Percentiles rank a stretch among this genome's conserved stretches.
Conservation (phyloP, 2,113 vertebrate genomes). For the Rhizomys pruinosus region DNA sequence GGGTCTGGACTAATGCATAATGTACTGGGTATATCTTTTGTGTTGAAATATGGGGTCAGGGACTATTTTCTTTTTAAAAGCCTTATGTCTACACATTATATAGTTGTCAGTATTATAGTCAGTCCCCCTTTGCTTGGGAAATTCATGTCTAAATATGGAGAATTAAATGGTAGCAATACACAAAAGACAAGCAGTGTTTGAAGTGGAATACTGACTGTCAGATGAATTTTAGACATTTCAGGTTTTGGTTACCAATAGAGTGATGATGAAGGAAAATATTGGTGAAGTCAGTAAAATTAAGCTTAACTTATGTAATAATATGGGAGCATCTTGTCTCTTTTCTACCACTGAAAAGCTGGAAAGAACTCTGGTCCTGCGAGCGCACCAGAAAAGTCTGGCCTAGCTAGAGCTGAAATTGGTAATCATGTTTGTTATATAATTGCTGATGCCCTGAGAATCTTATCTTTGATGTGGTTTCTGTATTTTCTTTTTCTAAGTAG, state of each 20-base stretch:
- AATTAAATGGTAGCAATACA: conserved; percentile 40
- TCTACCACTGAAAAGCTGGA: not conserved
- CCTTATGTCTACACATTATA: not conserved
- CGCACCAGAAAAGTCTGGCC: not conserved
- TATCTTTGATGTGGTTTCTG: conserved; percentile 53
- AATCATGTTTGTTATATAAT: not conserved
- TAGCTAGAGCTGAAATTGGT: not conserved
- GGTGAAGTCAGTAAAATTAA: not conserved
- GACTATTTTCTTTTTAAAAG: conserved; percentile 33
- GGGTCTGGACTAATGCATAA: not conserved
- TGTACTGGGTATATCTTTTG: conserved; percentile 19
- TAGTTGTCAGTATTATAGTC: not conserved
- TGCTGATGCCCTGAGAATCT: not conserved
- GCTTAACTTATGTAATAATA: not conserved
- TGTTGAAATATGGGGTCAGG: conserved; percentile 17
- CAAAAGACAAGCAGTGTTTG: not conserved
- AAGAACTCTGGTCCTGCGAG: not conserved
- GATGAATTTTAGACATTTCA: not conserved
- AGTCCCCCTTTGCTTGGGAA: conserved; percentile 47
- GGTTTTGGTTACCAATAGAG: not conserved
- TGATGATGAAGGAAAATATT: not conserved
- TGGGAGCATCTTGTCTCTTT: not conserved
- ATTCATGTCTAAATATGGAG: conserved; percentile 8
- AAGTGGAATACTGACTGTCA: not conserved
- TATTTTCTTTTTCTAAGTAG: conserved; percentile 83